Evolutionary conservation across 2,797 vertebrate genomes (phyloP).

Genomic region (Phrynocephalus vlangalii): DNA sequence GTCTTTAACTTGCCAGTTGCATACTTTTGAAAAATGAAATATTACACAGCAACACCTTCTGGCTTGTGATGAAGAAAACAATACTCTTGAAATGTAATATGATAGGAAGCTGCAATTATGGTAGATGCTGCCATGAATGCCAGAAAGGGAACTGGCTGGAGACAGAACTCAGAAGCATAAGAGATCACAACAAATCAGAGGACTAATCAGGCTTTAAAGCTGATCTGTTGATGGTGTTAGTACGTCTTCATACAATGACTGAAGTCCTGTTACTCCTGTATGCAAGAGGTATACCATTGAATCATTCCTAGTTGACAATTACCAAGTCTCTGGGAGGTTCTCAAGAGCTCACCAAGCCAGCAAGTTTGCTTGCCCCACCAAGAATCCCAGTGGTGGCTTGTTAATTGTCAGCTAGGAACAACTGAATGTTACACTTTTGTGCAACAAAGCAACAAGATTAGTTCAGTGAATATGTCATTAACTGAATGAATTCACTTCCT

Average conservation of each 20-base stretch:
- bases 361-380: too few species aligned
- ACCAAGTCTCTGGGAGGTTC: too few species aligned
- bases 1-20: not conserved
- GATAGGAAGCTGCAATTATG: not conserved
- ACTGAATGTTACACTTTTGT: too few species aligned
- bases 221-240: not conserved
- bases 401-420: too few species aligned
- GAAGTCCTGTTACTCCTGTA: too few species aligned
- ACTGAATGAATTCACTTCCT: not conserved
- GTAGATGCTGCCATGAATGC: not conserved
- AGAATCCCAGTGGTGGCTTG: too few species aligned
- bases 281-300: too few species aligned
- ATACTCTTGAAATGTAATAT: slow-evolving; percentile 7
- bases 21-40: not conserved
- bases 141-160: not conserved
- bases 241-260: not conserved
- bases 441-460: too few species aligned
- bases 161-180: not conserved
- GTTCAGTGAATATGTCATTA: not conserved
- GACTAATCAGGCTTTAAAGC: not conserved
- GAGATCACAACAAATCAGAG: not conserved
- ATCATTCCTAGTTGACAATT: too few species aligned
- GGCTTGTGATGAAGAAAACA: not conserved
- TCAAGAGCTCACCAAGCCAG: too few species aligned
- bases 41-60: not conserved